Percentiles rank a stretch among this genome's conserved stretches.
phyloP scores from a whole-genome alignment of 2,797 vertebrate genomes.

The Smutsia gigantea region DNA sequence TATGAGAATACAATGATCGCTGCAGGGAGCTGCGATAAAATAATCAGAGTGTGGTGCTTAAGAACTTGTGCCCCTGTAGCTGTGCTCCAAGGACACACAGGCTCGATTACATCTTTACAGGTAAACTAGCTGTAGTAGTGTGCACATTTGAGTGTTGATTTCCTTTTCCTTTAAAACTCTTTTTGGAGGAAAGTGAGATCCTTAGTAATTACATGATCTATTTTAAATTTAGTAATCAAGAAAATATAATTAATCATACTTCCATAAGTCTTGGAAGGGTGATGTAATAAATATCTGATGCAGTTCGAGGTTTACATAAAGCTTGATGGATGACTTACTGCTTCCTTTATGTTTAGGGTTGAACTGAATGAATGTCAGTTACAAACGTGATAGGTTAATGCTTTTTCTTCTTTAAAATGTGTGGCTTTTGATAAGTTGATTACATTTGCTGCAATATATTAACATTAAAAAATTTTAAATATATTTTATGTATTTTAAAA shows the following conservation, averaged over 20 bases:
- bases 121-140: conserved; percentile 83
- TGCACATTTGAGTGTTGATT: not conserved
- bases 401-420: conserved; percentile 37
- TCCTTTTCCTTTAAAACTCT: not conserved
- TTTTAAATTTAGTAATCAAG: conserved; percentile 34
- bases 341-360: not conserved
- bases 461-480: not conserved
- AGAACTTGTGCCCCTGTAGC: conserved; percentile 97
- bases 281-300: not conserved
- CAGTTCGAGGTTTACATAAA: not conserved
- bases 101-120: conserved; percentile 98
- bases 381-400: not conserved
- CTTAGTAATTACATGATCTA: not conserved
- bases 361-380: not conserved
- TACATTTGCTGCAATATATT: not conserved
- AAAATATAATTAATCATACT: not conserved
- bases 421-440: conserved; percentile 13
- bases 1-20: conserved; percentile 98
- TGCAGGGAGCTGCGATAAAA: conserved; percentile 98
- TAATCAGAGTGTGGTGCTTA: conserved; percentile 98
- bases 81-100: conserved; percentile 97
- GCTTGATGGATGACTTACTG: not conserved
- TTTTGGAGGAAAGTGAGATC: conserved; percentile 14
- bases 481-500: too few species aligned
- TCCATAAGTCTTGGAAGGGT: not conserved